Base-by-base conservation (phyloP, 2,797 vertebrate genomes). In the Bovichtus variegatus region DNA sequence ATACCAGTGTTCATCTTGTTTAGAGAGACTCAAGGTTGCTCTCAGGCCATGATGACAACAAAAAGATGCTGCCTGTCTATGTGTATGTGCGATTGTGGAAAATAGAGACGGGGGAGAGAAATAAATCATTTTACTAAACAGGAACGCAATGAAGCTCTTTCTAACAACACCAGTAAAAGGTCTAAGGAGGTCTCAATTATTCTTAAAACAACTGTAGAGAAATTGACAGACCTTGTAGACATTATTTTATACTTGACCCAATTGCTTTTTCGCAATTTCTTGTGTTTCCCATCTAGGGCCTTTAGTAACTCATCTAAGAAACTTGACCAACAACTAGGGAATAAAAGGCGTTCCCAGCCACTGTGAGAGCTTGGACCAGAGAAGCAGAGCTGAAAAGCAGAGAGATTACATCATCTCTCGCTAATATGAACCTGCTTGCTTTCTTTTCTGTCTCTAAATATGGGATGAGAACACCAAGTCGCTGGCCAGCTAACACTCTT, bases 351-450 rank as follows among this genome's bases (percentile, higher is more conserved):
- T 70, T 87, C 62, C 54, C 59, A 36, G 80, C 62, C 73, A 74
- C 72, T 65, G 78, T 60, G 69, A 82, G 80, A 70, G 67, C 47
- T 68, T 71, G 70, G 65, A 81, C 41, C 12, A 41, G 36, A 87
- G 71, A 54, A 10, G 69, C 73, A 77, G 65, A 78, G 44, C 73
- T 76, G 55, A 78, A 74, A 57, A 89, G 71, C 72, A 78, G 74
- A 86, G 64, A 29, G 71, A 89, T 92, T 75, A 91, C 83, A 80
- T 93, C 91, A 94, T 88, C 72, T 67, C 74, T 76, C 72, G 77
- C 88, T 90, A 88, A 91, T 90, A 85, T 66, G 68, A 91, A 92
- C 89, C 80, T 76, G 82, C 84, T 85, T 86, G 74, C 76, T 74
- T 84, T 6, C 31, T 2, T 34, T 34, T 88, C 74, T 36, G 59